phyloP scores from a whole-genome alignment of 2,797 vertebrate genomes.

The Orientallactaga sibirica region DNA sequence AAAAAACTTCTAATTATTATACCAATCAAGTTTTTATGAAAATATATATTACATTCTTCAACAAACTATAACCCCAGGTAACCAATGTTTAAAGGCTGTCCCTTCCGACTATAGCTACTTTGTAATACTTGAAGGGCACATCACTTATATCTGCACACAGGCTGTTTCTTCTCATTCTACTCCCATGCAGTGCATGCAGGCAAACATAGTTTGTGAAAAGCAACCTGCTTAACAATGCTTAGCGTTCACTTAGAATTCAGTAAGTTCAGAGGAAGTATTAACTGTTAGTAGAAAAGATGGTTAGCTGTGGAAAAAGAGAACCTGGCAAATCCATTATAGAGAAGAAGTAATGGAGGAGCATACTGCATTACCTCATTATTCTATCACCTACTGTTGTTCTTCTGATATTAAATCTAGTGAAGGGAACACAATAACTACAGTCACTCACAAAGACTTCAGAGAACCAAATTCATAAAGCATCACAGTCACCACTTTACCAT shows the following conservation, averaged over 20 bases:
- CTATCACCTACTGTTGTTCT: slow-evolving; percentile 99
- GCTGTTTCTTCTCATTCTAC: slow-evolving; percentile 69
- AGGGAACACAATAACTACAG: slow-evolving; percentile 90
- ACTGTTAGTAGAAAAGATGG: slow-evolving; percentile 83
- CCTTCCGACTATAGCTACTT: slow-evolving; percentile 45
- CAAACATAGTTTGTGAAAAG: slow-evolving; percentile 81
- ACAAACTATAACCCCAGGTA: slow-evolving; percentile 36
- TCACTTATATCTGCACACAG: slow-evolving; percentile 78
- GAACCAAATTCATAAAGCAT: slow-evolving; percentile 82
- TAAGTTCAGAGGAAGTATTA: slow-evolving; percentile 74
- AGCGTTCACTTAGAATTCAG: slow-evolving; percentile 76
- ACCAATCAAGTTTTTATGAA: slow-evolving; percentile 19
- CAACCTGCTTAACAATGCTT: slow-evolving; percentile 78
- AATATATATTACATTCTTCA: slow-evolving; percentile 19
- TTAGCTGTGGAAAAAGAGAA: slow-evolving; percentile 84
- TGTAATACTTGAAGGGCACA: slow-evolving; percentile 79
- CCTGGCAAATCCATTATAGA: slow-evolving; percentile 83
- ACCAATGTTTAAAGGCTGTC: not conserved
- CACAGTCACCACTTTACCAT: slow-evolving; percentile 67
- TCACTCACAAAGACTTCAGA: slow-evolving; percentile 86
- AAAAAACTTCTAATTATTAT: slow-evolving; percentile 46
- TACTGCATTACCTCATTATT: slow-evolving; percentile 97
- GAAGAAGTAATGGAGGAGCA: slow-evolving; percentile 84
- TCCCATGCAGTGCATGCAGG: slow-evolving; percentile 88
- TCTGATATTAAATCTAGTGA: slow-evolving; percentile 98